phyloP scores from a whole-genome alignment of 2,888 invertebrate species.

The Unio delphinus region DNA sequence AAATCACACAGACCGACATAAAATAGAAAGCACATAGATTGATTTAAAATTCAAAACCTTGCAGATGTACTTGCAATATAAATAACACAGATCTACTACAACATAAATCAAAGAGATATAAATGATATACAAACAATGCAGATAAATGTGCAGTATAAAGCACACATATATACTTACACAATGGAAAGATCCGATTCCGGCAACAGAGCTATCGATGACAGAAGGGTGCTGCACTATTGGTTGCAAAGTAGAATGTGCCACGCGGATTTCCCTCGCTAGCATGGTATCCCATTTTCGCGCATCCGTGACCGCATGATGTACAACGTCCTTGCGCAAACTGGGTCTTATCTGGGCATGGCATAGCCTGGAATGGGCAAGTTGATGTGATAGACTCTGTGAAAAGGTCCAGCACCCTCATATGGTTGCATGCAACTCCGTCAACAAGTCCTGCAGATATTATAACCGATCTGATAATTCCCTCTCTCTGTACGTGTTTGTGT shows the following conservation, averaged over 20 bases:
- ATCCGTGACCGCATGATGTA: conserved; percentile 48
- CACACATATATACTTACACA: too few species aligned
- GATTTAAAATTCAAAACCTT: too few species aligned
- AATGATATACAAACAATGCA: too few species aligned
- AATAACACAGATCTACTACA: too few species aligned
- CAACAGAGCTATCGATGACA: conserved; percentile 5
- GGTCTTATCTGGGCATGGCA: conserved; percentile 8
- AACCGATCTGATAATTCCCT: too few species aligned
- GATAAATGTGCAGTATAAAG: too few species aligned
- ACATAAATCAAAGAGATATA: too few species aligned
- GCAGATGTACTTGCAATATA: too few species aligned
- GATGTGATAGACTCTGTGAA: conserved; percentile 22
- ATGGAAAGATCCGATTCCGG: too few species aligned
- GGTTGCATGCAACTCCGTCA: conserved; percentile 17
- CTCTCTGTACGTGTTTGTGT: too few species aligned
- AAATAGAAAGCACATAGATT: too few species aligned
- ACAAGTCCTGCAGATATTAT: conserved; percentile 4
- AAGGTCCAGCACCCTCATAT: conserved; percentile 15
- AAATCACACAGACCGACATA: too few species aligned
- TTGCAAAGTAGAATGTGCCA: conserved; percentile 22
- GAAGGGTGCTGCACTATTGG: conserved; percentile 9
- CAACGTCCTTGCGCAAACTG: conserved; percentile 10
- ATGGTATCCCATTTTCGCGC: conserved; percentile 64
- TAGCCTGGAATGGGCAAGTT: conserved; percentile 8
- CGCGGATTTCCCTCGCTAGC: conserved; percentile 30